Base-by-base conservation (phyloP, 2,113 vertebrate genomes). In the Austrofundulus limnaeus region DNA sequence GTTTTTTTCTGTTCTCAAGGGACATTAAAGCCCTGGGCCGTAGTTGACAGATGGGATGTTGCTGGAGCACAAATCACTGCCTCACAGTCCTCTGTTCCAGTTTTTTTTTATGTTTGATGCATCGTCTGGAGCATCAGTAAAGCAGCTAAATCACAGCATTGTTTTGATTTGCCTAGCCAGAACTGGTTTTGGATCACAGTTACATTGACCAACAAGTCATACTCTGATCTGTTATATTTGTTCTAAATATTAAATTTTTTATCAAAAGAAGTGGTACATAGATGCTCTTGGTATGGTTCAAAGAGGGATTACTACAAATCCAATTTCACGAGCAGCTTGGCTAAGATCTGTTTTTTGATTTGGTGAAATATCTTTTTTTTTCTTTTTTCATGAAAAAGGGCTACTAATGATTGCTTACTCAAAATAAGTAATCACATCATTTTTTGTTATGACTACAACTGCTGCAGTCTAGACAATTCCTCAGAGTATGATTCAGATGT, bases 401-500 rank as follows among this genome's bases (percentile, higher is more conserved):
- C 50, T 65, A 52, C 24, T 39, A n/a, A 6, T 48, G n/a, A 62
- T 11, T 24, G 11, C 5, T 41, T 50, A 41, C 31, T 39, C 53
- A n/a, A 21, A 49, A 10, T 49, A 10, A 1, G 11, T 46, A 19
- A 21, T 34, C 11, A 28, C 14, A 43, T 28, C 16, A 16, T 15
- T 37, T 24, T 37, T 49, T 4, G 15, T 54, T 3, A 34, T 50
- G 23, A 12, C 28, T 10, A 23, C n/a, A 19, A n/a, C 53, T 37
- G 45, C 20, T 71, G 23, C 34, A 60, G 57, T 28, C 50, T 41
- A 0, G 58, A 59, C 17, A 57, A 48, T 59, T 68, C 59, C 73
- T 77, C 82, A 77, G 81, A 85, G 68, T 80, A 61, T 84, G 77
- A 67, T 81, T 83, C 67, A 20, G 38, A 51, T 78, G 43, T 58